Percentiles rank a stretch among this genome's conserved stretches.
These are phyloP conservation scores for Drosophila sucinea DNA, from an alignment of 1,140 invertebrate genomes.

Conservation along the genomic window DNA sequence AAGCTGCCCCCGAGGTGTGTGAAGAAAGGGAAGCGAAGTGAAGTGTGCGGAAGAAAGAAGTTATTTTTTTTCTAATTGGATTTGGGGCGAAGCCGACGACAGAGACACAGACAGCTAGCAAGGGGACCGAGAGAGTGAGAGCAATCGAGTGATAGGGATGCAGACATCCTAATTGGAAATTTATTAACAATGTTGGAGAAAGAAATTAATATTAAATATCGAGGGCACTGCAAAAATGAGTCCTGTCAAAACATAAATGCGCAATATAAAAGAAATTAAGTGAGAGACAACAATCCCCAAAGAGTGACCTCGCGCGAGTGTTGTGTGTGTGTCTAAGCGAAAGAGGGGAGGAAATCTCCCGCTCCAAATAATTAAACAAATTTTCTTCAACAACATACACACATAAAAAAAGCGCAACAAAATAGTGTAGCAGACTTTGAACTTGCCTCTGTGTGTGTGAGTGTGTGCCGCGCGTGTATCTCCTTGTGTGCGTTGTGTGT, in stretches of 20 bases:
- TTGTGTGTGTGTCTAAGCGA: background rate
- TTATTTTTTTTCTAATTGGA: conserved; percentile 55
- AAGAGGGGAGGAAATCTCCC: conserved; percentile 20
- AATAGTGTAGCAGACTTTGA: conserved; percentile 60
- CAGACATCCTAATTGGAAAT: conserved; percentile 2
- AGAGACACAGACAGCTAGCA: conserved; percentile 26
- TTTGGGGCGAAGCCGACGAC: conserved; percentile 23
- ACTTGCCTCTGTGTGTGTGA: conserved; percentile 49
- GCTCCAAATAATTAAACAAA: conserved; percentile 14
- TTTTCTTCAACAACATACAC: conserved; percentile 3
- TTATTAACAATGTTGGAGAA: background rate
- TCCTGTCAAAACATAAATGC: conserved; percentile 28
- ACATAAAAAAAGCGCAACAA: background rate
- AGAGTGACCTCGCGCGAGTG: conserved; percentile 2
- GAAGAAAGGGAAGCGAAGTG: conserved; percentile 33
- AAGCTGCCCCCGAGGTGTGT: conserved; percentile 56
- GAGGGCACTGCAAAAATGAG: conserved; percentile 12
- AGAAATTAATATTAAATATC: background rate
- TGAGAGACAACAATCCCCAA: conserved; percentile 16
- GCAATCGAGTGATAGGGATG: background rate
- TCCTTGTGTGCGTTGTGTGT: background rate
- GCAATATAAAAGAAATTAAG: conserved; percentile 29
- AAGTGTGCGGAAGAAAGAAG: conserved; percentile 4
- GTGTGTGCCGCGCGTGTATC: conserved; percentile 17
- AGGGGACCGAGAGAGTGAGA: background rate